Evolutionary conservation across 2,113 vertebrate genomes (phyloP).

Genomic region (Phasianus colchicus): DNA sequence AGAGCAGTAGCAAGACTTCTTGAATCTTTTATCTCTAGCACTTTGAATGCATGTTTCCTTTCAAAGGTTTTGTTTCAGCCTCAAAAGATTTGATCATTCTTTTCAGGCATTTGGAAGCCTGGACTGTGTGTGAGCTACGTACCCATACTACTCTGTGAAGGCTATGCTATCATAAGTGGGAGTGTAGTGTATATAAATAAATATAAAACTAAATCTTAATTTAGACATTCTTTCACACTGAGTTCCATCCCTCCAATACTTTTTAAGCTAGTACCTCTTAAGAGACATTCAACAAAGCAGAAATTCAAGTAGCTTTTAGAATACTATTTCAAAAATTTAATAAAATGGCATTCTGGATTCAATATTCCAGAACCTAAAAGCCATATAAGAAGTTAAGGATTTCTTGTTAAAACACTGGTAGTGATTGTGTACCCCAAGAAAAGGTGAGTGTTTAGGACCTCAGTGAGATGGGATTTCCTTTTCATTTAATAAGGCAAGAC

Average conservation of each 20-base stretch:
- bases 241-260: not conserved
- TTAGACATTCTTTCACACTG: not conserved
- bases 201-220: not conserved
- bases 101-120: not conserved
- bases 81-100: not conserved
- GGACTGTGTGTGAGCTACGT: not conserved
- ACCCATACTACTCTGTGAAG: not conserved
- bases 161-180: not conserved
- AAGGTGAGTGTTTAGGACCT: constrained; percentile 62
- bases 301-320: not conserved
- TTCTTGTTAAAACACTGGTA: not conserved
- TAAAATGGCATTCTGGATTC: not conserved
- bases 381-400: not conserved
- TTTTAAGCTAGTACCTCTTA: not conserved
- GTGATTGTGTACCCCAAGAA: not conserved
- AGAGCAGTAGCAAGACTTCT: not conserved
- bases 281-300: not conserved
- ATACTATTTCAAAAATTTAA: not conserved
- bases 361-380: not conserved
- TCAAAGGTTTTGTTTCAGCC: not conserved
- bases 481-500: constrained; percentile 54
- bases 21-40: not conserved
- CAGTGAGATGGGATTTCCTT: constrained; percentile 58
- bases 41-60: not conserved
- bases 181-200: not conserved